phyloP scores from a whole-genome alignment of 1,140 invertebrate species.

The Hesperophylax magnus region DNA sequence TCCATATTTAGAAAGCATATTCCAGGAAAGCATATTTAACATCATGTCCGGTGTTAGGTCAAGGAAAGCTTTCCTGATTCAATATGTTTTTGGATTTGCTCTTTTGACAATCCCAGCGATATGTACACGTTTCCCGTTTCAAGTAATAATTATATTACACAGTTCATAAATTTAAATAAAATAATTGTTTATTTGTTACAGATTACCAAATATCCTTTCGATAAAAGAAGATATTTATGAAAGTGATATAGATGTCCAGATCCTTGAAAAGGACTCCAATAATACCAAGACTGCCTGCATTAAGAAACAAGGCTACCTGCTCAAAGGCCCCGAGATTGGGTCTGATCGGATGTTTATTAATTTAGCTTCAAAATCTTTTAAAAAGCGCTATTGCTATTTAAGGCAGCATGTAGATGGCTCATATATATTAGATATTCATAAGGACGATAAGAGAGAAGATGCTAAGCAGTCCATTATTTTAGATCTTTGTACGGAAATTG shows the following conservation, averaged over 20 bases:
- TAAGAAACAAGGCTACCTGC: slow-evolving; percentile 90
- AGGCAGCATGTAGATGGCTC: slow-evolving; percentile 91
- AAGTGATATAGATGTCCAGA: slow-evolving; percentile 88
- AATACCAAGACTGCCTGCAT: slow-evolving; percentile 78
- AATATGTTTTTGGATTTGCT: no score
- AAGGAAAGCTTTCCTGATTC: no score
- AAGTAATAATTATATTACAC: no score
- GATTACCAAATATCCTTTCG: slow-evolving; percentile 75
- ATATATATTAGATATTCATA: slow-evolving; percentile 91
- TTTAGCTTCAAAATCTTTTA: slow-evolving; percentile 91
- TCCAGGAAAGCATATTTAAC: no score
- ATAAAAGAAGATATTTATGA: slow-evolving; percentile 89
- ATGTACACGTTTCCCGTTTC: no score
- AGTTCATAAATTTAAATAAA: no score
- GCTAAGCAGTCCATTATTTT: slow-evolving; percentile 93
- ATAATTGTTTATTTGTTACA: slow-evolving; percentile 59
- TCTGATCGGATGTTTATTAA: slow-evolving; percentile 88
- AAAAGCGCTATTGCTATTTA: slow-evolving; percentile 90
- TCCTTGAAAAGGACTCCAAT: slow-evolving; percentile 82
- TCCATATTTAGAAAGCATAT: no score
- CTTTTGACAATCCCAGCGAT: no score
- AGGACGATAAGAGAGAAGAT: slow-evolving; percentile 92
- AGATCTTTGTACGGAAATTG: slow-evolving; percentile 92
- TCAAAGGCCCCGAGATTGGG: slow-evolving; percentile 90
- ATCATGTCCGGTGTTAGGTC: no score